phyloP scores from a whole-genome alignment of 1,140 invertebrate species.

The Melitaea cinxia region DNA sequence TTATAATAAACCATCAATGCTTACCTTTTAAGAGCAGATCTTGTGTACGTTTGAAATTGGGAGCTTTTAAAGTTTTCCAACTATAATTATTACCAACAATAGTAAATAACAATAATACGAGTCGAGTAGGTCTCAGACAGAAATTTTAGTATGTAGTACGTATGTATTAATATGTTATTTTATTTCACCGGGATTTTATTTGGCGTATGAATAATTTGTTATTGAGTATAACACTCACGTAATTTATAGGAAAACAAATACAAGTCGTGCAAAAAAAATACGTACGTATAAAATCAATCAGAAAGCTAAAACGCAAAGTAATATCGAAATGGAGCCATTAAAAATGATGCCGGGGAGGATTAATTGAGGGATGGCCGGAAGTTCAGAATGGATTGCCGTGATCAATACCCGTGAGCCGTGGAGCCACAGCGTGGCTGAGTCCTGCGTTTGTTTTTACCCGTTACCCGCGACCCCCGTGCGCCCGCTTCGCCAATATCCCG shows the following conservation, averaged over 20 bases:
- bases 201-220: too few relatives aligned
- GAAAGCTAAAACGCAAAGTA: conserved; percentile 16
- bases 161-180: too few relatives aligned
- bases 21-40: background rate
- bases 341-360: conserved; percentile 42
- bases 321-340: conserved; percentile 36
- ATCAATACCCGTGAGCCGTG: conserved; percentile 33
- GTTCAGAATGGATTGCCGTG: conserved; percentile 34
- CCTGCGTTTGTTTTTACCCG: conserved; percentile 25
- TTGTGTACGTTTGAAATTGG: too few relatives aligned
- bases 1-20: background rate
- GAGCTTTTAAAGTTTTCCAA: background rate
- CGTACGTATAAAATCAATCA: conserved; percentile 19
- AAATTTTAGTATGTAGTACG: too few relatives aligned
- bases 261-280: background rate
- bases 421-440: conserved; percentile 19
- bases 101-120: too few relatives aligned
- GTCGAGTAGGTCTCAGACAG: too few relatives aligned
- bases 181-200: too few relatives aligned
- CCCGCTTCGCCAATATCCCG: background rate
- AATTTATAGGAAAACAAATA: background rate
- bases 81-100: too few relatives aligned
- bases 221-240: background rate
- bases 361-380: conserved; percentile 44
- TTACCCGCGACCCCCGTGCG: conserved; percentile 10